Evolutionary conservation across 2,797 vertebrate species (phyloP).

Genomic region (Melanogrammus aeglefinus): DNA sequence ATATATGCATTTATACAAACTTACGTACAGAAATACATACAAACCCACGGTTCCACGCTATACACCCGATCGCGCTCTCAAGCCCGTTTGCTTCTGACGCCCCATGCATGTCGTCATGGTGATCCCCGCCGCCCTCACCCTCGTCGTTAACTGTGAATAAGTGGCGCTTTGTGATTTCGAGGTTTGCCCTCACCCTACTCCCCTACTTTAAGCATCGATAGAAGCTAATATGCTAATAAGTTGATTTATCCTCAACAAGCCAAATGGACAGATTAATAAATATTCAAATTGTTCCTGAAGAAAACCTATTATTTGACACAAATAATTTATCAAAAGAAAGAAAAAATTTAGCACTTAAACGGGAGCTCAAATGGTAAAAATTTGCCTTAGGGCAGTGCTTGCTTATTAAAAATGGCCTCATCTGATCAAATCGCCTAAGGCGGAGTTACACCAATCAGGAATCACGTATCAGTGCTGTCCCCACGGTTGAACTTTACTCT

Average conservation of each 20-base stretch:
- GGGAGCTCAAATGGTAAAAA: not conserved
- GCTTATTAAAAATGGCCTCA: not conserved
- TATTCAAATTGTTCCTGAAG: not conserved
- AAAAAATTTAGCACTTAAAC: not conserved
- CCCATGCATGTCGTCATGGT: constrained; percentile 63
- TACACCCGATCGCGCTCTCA: not conserved
- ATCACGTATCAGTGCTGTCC: too few species aligned
- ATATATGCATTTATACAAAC: constrained; percentile 40
- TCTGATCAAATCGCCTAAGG: not conserved
- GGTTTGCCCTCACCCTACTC: constrained; percentile 31
- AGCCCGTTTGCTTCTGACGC: constrained; percentile 30
- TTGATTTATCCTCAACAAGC: not conserved
- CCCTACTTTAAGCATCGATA: constrained; percentile 44
- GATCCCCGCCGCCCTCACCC: constrained; percentile 39
- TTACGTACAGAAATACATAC: constrained; percentile 27
- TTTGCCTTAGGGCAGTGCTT: not conserved
- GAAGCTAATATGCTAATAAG: constrained; percentile 29
- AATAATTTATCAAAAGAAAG: not conserved
- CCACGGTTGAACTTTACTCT: not conserved
- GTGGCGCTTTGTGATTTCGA: constrained; percentile 45
- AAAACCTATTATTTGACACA: constrained; percentile 16
- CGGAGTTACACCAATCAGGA: not conserved
- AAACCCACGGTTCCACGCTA: constrained; percentile 7
- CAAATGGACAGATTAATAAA: not conserved
- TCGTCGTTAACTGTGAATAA: constrained; percentile 65